Evolutionary conservation across 2,888 invertebrate species (phyloP).

Genomic region (Aplocera efformata): DNA sequence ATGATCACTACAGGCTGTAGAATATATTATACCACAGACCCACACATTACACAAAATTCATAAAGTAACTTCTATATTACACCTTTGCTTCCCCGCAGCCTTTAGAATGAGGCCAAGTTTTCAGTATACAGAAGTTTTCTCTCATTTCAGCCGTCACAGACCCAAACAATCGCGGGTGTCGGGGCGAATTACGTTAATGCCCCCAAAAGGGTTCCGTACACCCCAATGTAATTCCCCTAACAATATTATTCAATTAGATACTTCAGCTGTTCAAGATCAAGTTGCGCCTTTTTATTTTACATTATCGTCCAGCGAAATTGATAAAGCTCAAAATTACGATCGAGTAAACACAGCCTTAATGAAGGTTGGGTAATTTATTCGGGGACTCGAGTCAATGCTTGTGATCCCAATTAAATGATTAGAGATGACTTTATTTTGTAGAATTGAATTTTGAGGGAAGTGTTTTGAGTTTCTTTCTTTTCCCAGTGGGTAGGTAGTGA

Average conservation of each 20-base stretch:
- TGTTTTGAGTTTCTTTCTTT: too few relatives aligned
- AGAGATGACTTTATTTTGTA: slow-evolving; percentile 11
- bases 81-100: slow-evolving; percentile 10
- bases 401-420: slow-evolving; percentile 20
- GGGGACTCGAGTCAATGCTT: slow-evolving; percentile 7
- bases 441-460: not conserved
- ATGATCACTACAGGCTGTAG: too few relatives aligned
- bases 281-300: slow-evolving; percentile 55
- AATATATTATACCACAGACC: too few relatives aligned
- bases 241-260: slow-evolving; percentile 70
- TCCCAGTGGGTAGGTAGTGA: too few relatives aligned
- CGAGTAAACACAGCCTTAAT: slow-evolving; percentile 18
- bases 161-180: slow-evolving; percentile 26
- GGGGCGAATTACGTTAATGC: slow-evolving; percentile 46
- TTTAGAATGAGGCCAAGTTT: slow-evolving; percentile 26
- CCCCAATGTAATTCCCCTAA: slow-evolving; percentile 51
- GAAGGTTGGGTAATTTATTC: slow-evolving; percentile 17
- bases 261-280: slow-evolving; percentile 57
- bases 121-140: slow-evolving; percentile 25
- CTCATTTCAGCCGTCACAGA: slow-evolving; percentile 30
- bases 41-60: too few relatives aligned
- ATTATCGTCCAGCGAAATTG: slow-evolving; percentile 46
- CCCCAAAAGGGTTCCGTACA: slow-evolving; percentile 44
- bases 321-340: slow-evolving; percentile 37
- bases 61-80: too few relatives aligned